Percentiles rank a stretch among this genome's conserved stretches.
These are phyloP conservation scores for Pyrrhia umbra DNA, from an alignment of 2,888 invertebrate species.

Conservation along the genomic window DNA sequence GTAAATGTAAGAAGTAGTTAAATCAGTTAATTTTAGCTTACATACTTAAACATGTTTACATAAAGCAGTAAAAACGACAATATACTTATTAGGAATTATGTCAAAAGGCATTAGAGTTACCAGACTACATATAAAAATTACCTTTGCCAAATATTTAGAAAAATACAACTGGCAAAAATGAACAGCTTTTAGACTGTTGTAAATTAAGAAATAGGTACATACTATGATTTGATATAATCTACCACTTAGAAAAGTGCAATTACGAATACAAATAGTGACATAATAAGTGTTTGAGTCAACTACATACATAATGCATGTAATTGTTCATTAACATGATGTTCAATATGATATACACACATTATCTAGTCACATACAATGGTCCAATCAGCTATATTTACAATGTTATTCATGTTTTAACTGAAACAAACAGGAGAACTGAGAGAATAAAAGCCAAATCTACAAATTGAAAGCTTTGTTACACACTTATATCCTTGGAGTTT, in stretches of 20 bases:
- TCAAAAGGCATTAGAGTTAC: slow-evolving; percentile 35
- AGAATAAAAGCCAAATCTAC: slow-evolving; percentile 5
- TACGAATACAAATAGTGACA: slow-evolving; percentile 30
- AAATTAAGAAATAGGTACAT: slow-evolving; percentile 1
- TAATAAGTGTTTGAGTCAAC: slow-evolving; percentile 24
- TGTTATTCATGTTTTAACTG: slow-evolving; percentile 2
- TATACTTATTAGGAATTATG: slow-evolving; percentile 15
- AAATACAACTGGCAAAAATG: slow-evolving; percentile 42
- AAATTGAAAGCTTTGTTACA: slow-evolving; percentile 19
- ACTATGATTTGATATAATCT: slow-evolving; percentile 3
- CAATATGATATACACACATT: slow-evolving; percentile 15
- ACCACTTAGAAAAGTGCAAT: slow-evolving; percentile 13
- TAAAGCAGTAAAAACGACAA: slow-evolving; percentile 13
- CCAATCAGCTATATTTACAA: slow-evolving; percentile 19
- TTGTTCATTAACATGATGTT: slow-evolving; percentile 36
- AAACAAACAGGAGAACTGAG: neutral
- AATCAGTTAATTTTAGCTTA: slow-evolving; percentile 9
- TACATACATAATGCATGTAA: slow-evolving; percentile 31
- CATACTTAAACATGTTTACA: slow-evolving; percentile 8
- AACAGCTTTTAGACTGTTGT: slow-evolving; percentile 9
- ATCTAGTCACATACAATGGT: slow-evolving; percentile 10
- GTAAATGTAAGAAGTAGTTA: slow-evolving; percentile 16
- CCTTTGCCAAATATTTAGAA: slow-evolving; percentile 13
- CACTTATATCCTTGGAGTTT: slow-evolving; percentile 15
- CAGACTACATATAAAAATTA: slow-evolving; percentile 25